Evolutionary conservation across 2,113 vertebrate genomes (phyloP), one percentile per base, ranked within the genome.

Genomic region (Catharus minimus): DNA sequence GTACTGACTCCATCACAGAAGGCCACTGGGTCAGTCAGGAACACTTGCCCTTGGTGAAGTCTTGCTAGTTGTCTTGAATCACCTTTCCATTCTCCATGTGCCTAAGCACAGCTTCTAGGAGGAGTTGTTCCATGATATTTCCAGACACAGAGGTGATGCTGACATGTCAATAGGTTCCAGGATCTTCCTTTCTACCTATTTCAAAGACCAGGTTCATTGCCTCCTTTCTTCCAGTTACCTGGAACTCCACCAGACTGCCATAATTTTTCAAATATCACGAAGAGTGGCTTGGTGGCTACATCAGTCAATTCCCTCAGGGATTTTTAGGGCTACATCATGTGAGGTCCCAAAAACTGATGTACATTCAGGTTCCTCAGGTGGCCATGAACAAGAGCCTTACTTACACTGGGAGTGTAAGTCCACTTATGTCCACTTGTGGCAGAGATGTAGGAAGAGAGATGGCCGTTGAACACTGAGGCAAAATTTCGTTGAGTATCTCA

Each of bases 201-300:
- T 41, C 33, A 47, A 84, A 64, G 33, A 49, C 0, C 0, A 0
- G 2, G 26, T 19, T 4, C 9, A 27, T 6, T 41, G 4, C 19
- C 57, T 43, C n/a, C 7, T 6, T 61, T 74, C 47, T 65, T 62
- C 26, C 22, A 15, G 41, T 46, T 22, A n/a, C 21, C 10, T 2
- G 8, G 8, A 22, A 44, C 15, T 83, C 52, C 28, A 41, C 2
- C 12, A 61, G 41, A 46, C 32, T 66, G 22, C 21, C 26, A n/a
- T 1, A 0, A n/a, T 26, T 52, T 72, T 62, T 72, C 43, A 72
- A 53, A 24, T 38, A n/a, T 7, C 11, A 8, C 15, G 10, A 12
- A 71, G 18, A 52, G 19, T 52, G 26, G 0, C 22, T 38, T 61
- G 14, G 20, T 7, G n/a, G 22, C 15, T 43, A 10, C 15, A 23